These are phyloP conservation scores for Drosophila anomalata DNA, from an alignment of 2,888 invertebrate genomes.

Conservation along the genomic window DNA sequence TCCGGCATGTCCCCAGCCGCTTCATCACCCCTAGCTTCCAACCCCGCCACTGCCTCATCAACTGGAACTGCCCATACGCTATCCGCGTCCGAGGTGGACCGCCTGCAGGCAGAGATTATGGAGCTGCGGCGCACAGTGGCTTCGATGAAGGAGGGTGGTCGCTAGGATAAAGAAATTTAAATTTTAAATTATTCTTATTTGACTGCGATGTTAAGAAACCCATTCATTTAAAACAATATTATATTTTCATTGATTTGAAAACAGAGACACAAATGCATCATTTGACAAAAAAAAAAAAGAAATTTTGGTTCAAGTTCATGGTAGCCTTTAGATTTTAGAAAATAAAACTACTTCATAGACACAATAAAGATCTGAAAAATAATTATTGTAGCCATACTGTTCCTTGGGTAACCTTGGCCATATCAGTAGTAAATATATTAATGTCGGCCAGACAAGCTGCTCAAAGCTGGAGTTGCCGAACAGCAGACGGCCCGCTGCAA, in stretches of 20 bases:
- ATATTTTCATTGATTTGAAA: neutral
- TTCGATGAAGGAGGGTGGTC: slow-evolving; percentile 53
- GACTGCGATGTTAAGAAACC: neutral
- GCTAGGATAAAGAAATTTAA: neutral
- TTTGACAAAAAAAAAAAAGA: neutral
- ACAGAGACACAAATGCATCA: neutral
- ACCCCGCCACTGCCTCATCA: neutral
- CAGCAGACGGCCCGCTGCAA: slow-evolving; percentile 8
- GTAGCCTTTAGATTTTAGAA: neutral
- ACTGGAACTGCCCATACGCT: neutral
- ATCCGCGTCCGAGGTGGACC: slow-evolving; percentile 43
- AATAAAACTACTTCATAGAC: neutral
- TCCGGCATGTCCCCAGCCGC: neutral
- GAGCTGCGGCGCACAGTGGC: slow-evolving; percentile 77
- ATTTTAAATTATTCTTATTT: neutral
- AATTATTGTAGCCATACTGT: neutral
- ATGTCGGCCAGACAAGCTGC: slow-evolving; percentile 17
- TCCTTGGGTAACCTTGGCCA: neutral
- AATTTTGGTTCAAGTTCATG: neutral
- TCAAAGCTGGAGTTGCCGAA: slow-evolving; percentile 1
- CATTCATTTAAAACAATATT: neutral
- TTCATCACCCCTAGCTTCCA: neutral
- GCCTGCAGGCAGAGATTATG: slow-evolving; percentile 74
- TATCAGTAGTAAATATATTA: slow-evolving; percentile 20
- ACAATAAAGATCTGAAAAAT: neutral